A percentile compares a stretch with the other conserved stretches of the same genome.
phyloP scores from a whole-genome alignment of 2,888 invertebrate species.

The Sialis fuliginosa region DNA sequence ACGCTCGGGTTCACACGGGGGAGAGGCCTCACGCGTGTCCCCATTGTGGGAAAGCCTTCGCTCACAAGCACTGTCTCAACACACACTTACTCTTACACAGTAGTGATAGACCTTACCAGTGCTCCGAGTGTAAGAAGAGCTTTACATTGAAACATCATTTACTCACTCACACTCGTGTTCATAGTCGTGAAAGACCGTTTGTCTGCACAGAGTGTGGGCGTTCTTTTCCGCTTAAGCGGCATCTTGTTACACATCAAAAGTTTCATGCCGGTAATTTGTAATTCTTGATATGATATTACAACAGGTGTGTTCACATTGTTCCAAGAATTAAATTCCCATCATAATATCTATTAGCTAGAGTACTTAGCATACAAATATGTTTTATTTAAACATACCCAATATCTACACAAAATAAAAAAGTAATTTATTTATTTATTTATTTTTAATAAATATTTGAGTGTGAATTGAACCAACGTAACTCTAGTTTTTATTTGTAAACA shows the following conservation, averaged over 20 bases:
- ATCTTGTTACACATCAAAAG: slow-evolving; percentile 70
- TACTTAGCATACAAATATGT: too few species aligned
- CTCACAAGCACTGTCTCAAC: slow-evolving; percentile 67
- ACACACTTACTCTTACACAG: slow-evolving; percentile 67
- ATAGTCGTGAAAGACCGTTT: slow-evolving; percentile 65
- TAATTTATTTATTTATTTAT: too few species aligned
- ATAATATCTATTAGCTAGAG: too few species aligned
- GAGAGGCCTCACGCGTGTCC: slow-evolving; percentile 62
- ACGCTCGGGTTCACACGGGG: slow-evolving; percentile 66
- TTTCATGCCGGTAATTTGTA: slow-evolving; percentile 49
- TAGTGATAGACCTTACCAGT: slow-evolving; percentile 65
- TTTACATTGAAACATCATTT: slow-evolving; percentile 74
- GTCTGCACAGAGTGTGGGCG: slow-evolving; percentile 69
- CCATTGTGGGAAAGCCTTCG: slow-evolving; percentile 66
- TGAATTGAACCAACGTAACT: too few species aligned
- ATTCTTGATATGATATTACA: too few species aligned
- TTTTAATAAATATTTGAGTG: too few species aligned
- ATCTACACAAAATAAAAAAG: too few species aligned
- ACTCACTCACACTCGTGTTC: slow-evolving; percentile 59
- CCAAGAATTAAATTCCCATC: too few species aligned
- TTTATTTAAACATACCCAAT: too few species aligned
- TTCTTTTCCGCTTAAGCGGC: slow-evolving; percentile 64
- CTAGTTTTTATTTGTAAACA: too few species aligned
- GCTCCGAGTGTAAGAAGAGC: slow-evolving; percentile 71
- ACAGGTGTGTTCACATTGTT: too few species aligned